Conservation (phyloP, 2,888 invertebrate species). For the Ectemnius continuus region DNA sequence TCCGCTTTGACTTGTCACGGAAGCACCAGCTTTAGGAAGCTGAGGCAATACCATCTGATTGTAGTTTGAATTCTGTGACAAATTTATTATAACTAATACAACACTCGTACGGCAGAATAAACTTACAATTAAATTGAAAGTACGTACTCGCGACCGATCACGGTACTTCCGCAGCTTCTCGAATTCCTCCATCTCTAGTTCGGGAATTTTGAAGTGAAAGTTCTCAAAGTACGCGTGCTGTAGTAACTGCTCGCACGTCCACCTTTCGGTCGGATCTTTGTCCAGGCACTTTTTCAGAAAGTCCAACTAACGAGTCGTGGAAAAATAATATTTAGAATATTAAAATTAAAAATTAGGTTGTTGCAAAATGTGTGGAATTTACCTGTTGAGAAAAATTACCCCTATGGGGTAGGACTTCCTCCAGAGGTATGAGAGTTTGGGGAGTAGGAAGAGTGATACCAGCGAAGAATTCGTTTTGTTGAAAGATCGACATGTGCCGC, state of each 20-base stretch:
- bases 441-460: conserved; percentile 96
- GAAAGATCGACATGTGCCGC: conserved; percentile 97
- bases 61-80: conserved; percentile 78
- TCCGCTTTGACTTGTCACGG: conserved; percentile 77
- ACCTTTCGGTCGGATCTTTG: conserved; percentile 94
- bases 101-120: not conserved
- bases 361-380: not conserved
- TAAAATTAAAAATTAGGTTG: not conserved
- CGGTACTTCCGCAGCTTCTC: conserved; percentile 80
- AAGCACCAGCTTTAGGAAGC: conserved; percentile 81
- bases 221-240: conserved; percentile 95
- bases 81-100: not conserved
- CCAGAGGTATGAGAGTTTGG: conserved; percentile 89
- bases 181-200: conserved; percentile 83
- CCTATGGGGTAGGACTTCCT: conserved; percentile 90
- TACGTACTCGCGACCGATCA: conserved; percentile 83
- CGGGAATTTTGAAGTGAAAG: conserved; percentile 89
- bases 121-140: not conserved
- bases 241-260: conserved; percentile 94
- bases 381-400: conserved; percentile 75
- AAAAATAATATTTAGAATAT: not conserved
- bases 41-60: conserved; percentile 84
- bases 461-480: conserved; percentile 95
- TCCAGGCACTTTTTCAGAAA: conserved; percentile 92
- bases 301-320: conserved; percentile 64